phyloP scores from a whole-genome alignment of 2,888 invertebrate genomes.

The Drosophila cyrtoloma region DNA sequence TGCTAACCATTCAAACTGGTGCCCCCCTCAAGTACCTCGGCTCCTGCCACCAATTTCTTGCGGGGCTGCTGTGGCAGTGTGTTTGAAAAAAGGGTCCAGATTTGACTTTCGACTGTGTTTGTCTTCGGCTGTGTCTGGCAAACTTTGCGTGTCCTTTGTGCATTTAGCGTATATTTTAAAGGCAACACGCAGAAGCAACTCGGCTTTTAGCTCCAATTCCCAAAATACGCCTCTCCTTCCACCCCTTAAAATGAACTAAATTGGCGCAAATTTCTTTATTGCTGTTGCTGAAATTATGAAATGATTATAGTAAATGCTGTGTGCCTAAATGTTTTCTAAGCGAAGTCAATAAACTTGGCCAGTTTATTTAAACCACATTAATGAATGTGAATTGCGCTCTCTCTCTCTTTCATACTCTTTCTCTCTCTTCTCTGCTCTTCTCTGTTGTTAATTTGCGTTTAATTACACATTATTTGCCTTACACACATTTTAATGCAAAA shows the following conservation, averaged over 20 bases:
- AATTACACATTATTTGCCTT: slow-evolving; percentile 72
- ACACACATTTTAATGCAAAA: slow-evolving; percentile 46
- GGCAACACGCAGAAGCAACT: slow-evolving; percentile 26
- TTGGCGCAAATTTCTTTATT: slow-evolving; percentile 80
- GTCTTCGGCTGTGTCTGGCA: slow-evolving; percentile 39
- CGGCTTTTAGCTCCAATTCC: background rate
- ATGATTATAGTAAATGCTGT: slow-evolving; percentile 73
- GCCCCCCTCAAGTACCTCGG: background rate
- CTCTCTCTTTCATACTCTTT: background rate
- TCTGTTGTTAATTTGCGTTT: slow-evolving; percentile 73
- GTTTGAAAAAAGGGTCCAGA: slow-evolving; percentile 36
- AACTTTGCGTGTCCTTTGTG: slow-evolving; percentile 79
- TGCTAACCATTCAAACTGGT: slow-evolving; percentile 38
- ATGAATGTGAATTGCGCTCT: slow-evolving; percentile 17
- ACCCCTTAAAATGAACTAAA: slow-evolving; percentile 68
- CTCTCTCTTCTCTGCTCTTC: background rate
- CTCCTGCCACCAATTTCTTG: slow-evolving; percentile 20
- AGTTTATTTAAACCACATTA: slow-evolving; percentile 73
- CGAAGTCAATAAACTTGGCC: slow-evolving; percentile 73
- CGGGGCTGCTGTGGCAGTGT: slow-evolving; percentile 37
- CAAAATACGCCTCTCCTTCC: background rate
- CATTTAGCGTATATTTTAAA: slow-evolving; percentile 77
- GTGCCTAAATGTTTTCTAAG: slow-evolving; percentile 58
- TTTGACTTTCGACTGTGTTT: slow-evolving; percentile 35
- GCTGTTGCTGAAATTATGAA: slow-evolving; percentile 69